phyloP scores from a whole-genome alignment of 1,140 invertebrate species.

The Idris sp. region DNA sequence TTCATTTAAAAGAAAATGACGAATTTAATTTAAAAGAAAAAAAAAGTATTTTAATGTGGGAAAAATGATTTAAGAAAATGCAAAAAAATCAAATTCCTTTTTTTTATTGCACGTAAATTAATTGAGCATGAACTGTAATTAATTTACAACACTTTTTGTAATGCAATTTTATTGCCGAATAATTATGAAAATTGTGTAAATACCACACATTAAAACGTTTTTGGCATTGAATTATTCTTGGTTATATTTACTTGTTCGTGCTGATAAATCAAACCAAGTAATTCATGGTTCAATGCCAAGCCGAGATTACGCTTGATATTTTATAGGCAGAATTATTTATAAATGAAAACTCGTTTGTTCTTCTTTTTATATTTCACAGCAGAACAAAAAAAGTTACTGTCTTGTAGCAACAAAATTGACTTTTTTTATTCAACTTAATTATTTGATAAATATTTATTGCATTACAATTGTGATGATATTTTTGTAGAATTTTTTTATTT shows the following conservation, averaged over 20 bases:
- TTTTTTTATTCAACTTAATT: too few relatives aligned
- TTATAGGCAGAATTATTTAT: constrained; percentile 36
- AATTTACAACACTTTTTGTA: constrained; percentile 5
- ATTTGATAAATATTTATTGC: too few relatives aligned
- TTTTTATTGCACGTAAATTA: too few relatives aligned
- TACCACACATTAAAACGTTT: constrained; percentile 29
- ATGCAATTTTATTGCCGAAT: constrained; percentile 17
- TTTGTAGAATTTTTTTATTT: too few relatives aligned
- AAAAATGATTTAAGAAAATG: too few relatives aligned
- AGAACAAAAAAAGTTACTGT: too few relatives aligned
- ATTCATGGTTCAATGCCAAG: constrained; percentile 49
- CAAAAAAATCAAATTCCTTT: too few relatives aligned
- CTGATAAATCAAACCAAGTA: constrained; percentile 41
- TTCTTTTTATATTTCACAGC: background rate
- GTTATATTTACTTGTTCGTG: constrained; percentile 38
- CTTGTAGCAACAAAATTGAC: too few relatives aligned
- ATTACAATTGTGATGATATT: too few relatives aligned
- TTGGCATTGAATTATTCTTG: constrained; percentile 32
- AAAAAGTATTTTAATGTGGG: too few relatives aligned
- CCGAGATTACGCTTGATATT: constrained; percentile 33
- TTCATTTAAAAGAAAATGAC: too few relatives aligned
- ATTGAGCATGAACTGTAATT: constrained; percentile 4
- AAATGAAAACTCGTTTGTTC: background rate
- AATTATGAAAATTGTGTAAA: constrained; percentile 15
- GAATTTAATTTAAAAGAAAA: too few relatives aligned